Evolutionary conservation across 2,888 invertebrate genomes (phyloP).

Genomic region (Hypercompe scribonia): DNA sequence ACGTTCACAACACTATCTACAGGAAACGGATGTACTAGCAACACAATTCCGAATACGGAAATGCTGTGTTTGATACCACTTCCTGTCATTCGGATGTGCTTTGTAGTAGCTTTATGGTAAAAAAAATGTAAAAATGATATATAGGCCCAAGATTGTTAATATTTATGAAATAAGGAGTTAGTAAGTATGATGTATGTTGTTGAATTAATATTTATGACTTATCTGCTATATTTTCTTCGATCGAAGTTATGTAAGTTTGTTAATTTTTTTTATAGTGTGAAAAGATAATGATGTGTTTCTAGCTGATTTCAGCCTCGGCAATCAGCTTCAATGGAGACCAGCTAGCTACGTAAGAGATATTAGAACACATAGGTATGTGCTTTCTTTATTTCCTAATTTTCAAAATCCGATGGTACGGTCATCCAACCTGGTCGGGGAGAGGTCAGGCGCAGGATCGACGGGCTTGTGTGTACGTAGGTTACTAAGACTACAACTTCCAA

Average conservation of each 20-base stretch:
- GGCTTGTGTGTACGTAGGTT: too few relatives aligned
- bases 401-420: too few relatives aligned
- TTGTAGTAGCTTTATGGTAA: slow-evolving; percentile 43
- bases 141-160: slow-evolving; percentile 25
- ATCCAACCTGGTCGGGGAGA: too few relatives aligned
- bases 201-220: slow-evolving; percentile 4
- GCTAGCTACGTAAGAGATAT: too few relatives aligned
- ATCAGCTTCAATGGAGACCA: too few relatives aligned
- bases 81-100: slow-evolving; percentile 52
- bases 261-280: too few relatives aligned
- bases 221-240: neutral
- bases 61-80: slow-evolving; percentile 56
- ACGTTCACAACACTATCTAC: slow-evolving; percentile 46
- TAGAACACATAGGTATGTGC: too few relatives aligned
- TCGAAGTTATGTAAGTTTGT: neutral
- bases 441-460: too few relatives aligned
- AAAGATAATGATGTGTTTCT: too few relatives aligned
- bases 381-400: too few relatives aligned
- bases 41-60: slow-evolving; percentile 56
- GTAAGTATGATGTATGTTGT: neutral
- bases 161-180: slow-evolving; percentile 13
- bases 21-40: slow-evolving; percentile 55
- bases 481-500: too few relatives aligned
- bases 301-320: too few relatives aligned
- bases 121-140: slow-evolving; percentile 45